A percentile compares a stretch with the other conserved stretches of the same genome.
Conservation (phyloP, 2,113 vertebrate species). For the Ramphastos sulfuratus region DNA sequence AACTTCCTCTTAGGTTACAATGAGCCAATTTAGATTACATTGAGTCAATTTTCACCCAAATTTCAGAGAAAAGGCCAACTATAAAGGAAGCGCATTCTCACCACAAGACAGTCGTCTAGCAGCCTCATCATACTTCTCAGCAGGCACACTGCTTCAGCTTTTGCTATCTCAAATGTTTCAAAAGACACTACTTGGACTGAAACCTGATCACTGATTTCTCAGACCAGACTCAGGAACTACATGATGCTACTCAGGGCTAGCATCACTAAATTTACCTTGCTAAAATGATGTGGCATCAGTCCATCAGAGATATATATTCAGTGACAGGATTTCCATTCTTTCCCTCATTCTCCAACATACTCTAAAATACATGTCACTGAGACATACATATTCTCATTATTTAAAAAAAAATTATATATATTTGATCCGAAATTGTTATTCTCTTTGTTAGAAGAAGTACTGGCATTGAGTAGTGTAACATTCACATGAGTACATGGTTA, state of each 20-base stretch:
- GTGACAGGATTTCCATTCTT: not conserved
- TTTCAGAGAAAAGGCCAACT: not conserved
- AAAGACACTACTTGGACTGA: not conserved
- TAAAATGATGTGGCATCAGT: not conserved
- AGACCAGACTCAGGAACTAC: not conserved
- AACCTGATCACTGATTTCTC: not conserved
- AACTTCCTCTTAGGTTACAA: not conserved
- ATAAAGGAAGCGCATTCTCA: not conserved
- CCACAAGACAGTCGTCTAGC: not conserved
- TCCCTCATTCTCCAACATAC: not conserved
- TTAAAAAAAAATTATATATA: not conserved
- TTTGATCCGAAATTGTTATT: not conserved
- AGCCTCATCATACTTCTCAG: not conserved
- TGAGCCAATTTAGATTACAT: not conserved
- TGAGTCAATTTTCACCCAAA: not conserved
- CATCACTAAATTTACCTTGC: not conserved
- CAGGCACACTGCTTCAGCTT: not conserved
- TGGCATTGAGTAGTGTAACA: not conserved
- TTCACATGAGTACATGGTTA: not conserved
- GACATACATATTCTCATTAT: not conserved
- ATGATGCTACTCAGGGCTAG: not conserved
- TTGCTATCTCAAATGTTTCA: not conserved
- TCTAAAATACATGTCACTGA: not conserved
- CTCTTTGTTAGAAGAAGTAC: not conserved
- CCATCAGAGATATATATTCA: not conserved